These are phyloP conservation scores for Clarias gariepinus DNA, from an alignment of 2,113 vertebrate species.

Conservation along the genomic window DNA sequence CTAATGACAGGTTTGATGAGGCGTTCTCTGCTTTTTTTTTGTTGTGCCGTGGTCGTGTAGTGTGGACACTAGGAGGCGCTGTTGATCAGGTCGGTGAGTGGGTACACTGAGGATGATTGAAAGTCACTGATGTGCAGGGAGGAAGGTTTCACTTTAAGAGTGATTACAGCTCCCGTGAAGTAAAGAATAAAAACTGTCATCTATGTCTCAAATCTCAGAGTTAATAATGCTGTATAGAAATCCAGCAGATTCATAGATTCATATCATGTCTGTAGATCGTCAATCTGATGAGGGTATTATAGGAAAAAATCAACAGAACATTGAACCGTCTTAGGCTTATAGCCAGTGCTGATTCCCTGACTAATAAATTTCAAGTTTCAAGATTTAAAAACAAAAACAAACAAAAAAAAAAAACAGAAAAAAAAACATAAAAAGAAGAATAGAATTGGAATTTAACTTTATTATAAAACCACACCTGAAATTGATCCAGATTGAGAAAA, in stretches of 20 bases:
- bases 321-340: background rate
- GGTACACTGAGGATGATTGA: background rate
- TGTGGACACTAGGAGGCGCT: slow-evolving; percentile 40
- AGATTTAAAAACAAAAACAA: background rate
- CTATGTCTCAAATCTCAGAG: background rate
- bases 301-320: background rate
- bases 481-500: background rate
- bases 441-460: background rate
- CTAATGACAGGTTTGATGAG: background rate
- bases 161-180: background rate
- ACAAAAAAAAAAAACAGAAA: background rate
- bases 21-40: background rate
- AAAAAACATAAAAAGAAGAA: background rate
- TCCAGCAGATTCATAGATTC: background rate
- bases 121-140: background rate
- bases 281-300: background rate
- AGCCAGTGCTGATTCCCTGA: background rate
- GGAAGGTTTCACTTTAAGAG: background rate
- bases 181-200: background rate
- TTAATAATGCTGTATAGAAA: background rate
- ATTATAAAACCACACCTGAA: background rate
- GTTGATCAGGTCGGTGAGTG: slow-evolving; percentile 28
- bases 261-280: background rate
- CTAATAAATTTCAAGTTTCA: background rate
- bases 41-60: background rate